Conservation (phyloP, 2,113 vertebrate species). For the Muntiacus muntjak region DNA sequence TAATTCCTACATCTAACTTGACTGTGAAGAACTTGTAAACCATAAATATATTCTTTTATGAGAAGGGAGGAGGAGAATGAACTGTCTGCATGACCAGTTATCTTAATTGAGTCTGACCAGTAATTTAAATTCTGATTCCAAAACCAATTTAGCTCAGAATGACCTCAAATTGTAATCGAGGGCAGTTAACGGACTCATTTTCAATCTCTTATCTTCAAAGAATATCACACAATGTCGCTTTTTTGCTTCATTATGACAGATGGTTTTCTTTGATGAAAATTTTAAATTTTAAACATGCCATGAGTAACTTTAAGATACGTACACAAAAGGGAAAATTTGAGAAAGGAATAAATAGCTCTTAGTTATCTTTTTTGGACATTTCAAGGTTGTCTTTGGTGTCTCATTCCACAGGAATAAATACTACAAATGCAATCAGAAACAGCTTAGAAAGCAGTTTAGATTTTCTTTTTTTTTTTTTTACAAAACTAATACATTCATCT, state of each 20-base stretch:
- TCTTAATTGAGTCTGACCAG: slow-evolving; percentile 54
- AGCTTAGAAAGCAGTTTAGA: not conserved
- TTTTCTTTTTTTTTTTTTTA: slow-evolving; percentile 5
- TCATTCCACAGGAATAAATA: not conserved
- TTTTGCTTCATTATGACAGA: slow-evolving; percentile 48
- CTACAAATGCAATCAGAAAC: not conserved
- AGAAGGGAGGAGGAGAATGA: not conserved
- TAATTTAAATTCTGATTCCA: slow-evolving; percentile 68
- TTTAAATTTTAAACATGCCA: slow-evolving; percentile 38
- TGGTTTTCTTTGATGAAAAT: slow-evolving; percentile 45
- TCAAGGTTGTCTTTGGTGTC: not conserved
- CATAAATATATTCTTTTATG: slow-evolving; percentile 42
- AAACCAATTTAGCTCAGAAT: slow-evolving; percentile 61
- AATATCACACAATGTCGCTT: slow-evolving; percentile 19
- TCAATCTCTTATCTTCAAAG: slow-evolving; percentile 48
- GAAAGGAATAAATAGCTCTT: not conserved
- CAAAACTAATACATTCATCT: not conserved
- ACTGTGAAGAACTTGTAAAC: slow-evolving; percentile 19
- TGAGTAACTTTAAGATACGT: slow-evolving; percentile 3
- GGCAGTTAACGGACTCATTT: slow-evolving; percentile 45
- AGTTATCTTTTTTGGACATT: slow-evolving; percentile 36
- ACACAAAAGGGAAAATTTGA: not conserved
- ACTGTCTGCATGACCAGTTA: slow-evolving; percentile 37
- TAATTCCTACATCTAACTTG: not conserved
- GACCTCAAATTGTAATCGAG: slow-evolving; percentile 43